Conservation (phyloP, 2,888 invertebrate genomes). For the Lucinisca nassula region DNA sequence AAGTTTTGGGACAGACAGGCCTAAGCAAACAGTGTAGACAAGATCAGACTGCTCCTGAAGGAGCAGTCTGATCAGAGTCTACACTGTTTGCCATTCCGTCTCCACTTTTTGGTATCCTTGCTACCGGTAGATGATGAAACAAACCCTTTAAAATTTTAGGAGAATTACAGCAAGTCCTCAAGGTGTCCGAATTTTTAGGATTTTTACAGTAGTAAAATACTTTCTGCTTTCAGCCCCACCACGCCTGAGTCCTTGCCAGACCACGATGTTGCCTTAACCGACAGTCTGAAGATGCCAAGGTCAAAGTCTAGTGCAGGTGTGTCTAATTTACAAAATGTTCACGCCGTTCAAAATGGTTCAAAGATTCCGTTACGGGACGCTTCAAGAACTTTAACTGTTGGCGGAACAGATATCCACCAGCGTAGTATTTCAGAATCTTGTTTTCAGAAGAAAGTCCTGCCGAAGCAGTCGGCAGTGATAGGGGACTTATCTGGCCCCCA, state of each 20-base stretch:
- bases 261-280: slow-evolving; percentile 28
- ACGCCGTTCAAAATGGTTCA: slow-evolving; percentile 42
- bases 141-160: too few relatives aligned
- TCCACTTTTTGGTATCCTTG: too few relatives aligned
- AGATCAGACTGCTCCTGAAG: too few relatives aligned
- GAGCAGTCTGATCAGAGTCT: too few relatives aligned
- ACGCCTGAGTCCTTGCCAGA: slow-evolving; percentile 60
- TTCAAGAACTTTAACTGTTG: slow-evolving; percentile 35
- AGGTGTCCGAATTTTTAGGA: too few relatives aligned
- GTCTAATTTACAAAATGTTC: slow-evolving; percentile 23
- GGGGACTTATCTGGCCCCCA: slow-evolving; percentile 37
- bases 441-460: slow-evolving; percentile 56
- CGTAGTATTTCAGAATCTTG: slow-evolving; percentile 55
- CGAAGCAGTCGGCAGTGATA: slow-evolving; percentile 52
- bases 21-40: too few relatives aligned
- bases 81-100: too few relatives aligned
- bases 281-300: slow-evolving; percentile 31
- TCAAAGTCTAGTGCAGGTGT: slow-evolving; percentile 39
- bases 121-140: too few relatives aligned
- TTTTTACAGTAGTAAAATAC: too few relatives aligned
- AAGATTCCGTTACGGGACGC: slow-evolving; percentile 53
- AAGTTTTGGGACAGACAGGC: too few relatives aligned
- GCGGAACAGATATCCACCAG: slow-evolving; percentile 26
- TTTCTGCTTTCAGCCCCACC: slow-evolving; percentile 54
- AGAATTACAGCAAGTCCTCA: too few relatives aligned